Evolutionary conservation across 1,140 invertebrate species (phyloP).

Genomic region (Drosophila miranda): DNA sequence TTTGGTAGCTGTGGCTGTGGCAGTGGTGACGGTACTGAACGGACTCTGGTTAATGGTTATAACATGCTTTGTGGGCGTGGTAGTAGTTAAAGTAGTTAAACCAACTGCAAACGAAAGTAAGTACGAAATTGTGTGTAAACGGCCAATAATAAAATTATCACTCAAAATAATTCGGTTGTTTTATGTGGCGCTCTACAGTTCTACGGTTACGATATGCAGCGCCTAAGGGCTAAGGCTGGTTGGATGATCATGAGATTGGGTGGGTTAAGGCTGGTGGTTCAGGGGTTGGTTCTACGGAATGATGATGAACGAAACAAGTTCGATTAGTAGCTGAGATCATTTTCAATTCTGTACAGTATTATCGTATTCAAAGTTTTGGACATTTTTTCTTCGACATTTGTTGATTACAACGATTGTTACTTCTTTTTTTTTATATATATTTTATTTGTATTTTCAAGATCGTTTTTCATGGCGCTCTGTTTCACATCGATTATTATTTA

Average conservation of each 20-base stretch:
- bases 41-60: constrained; percentile 79
- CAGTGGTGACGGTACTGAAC: constrained; percentile 43
- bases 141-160: constrained; percentile 58
- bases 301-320: constrained; percentile 45
- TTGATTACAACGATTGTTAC: background rate
- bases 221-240: too few relatives aligned
- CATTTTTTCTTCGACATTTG: constrained; percentile 61
- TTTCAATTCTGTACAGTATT: constrained; percentile 55
- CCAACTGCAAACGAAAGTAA: constrained; percentile 81
- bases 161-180: constrained; percentile 13
- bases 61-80: constrained; percentile 78
- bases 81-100: constrained; percentile 65
- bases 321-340: constrained; percentile 49
- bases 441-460: background rate
- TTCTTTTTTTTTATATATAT: constrained; percentile 16
- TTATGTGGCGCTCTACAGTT: background rate
- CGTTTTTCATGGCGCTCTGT: constrained; percentile 21
- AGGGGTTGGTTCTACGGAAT: constrained; percentile 13
- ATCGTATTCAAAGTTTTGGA: constrained; percentile 83
- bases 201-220: background rate
- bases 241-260: background rate
- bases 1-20: constrained; percentile 36
- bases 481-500: constrained; percentile 40
- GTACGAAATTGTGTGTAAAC: constrained; percentile 67
- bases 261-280: constrained; percentile 14